These are phyloP conservation scores for Poecilia latipinna DNA, from an alignment of 2,113 vertebrate genomes.

Conservation along the genomic window DNA sequence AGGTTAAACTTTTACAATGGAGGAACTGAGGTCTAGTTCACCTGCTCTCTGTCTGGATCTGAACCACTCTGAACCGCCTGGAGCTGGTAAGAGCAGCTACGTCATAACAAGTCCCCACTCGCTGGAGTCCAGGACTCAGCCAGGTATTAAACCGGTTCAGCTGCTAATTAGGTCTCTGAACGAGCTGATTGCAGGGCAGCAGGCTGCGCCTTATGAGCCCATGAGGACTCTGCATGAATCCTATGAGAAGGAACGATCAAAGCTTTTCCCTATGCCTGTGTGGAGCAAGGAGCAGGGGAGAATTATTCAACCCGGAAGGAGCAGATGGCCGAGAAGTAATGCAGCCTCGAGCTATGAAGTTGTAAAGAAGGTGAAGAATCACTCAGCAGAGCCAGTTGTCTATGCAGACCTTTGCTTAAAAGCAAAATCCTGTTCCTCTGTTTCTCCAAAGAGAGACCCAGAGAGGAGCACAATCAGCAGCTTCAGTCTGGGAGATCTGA, in stretches of 20 bases:
- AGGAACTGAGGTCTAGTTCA: constrained; percentile 38
- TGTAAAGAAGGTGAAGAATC: constrained; percentile 20
- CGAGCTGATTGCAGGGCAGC: constrained; percentile 55
- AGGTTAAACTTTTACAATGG: constrained; percentile 43
- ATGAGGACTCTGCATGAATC: constrained; percentile 66
- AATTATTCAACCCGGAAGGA: constrained; percentile 54
- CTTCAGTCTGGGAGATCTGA: constrained; percentile 67
- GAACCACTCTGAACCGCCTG: constrained; percentile 49
- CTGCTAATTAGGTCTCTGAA: constrained; percentile 70
- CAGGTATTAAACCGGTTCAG: constrained; percentile 75
- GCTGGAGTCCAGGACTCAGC: constrained; percentile 68
- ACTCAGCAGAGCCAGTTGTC: background rate
- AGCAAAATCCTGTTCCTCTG: constrained; percentile 36
- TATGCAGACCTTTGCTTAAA: constrained; percentile 55
- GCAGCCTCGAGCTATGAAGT: constrained; percentile 31
- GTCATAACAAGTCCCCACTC: constrained; percentile 61
- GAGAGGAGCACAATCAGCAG: constrained; percentile 58
- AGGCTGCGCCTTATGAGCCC: constrained; percentile 40
- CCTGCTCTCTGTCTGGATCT: constrained; percentile 56
- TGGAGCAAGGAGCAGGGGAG: constrained; percentile 57
- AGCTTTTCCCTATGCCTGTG: constrained; percentile 42
- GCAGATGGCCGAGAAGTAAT: constrained; percentile 19
- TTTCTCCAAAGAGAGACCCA: constrained; percentile 17
- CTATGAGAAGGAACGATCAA: constrained; percentile 67
- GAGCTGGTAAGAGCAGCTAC: constrained; percentile 46